Base-by-base conservation (phyloP, 2,113 vertebrate species). In the Ploceus nigricollis region DNA sequence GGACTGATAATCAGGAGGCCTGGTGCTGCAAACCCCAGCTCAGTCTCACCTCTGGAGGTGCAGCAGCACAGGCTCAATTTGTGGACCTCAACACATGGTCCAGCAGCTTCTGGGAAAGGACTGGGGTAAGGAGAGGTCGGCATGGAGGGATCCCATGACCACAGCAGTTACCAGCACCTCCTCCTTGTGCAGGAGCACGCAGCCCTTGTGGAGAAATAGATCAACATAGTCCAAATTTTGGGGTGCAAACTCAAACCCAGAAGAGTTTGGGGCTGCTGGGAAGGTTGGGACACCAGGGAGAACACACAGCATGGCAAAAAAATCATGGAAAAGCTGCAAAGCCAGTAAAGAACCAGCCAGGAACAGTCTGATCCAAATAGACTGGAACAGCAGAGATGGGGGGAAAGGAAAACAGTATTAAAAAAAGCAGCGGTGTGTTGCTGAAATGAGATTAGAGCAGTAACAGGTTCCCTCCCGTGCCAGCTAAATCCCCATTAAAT, bases 401-500 rank as follows among this genome's bases (percentile, higher is more conserved):
- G 64, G 77, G 13, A 9, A 31, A 75, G 47, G 37, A 76, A 95
- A 88, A 64, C 31, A 80, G 73, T 39, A 90, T 90, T 96, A 77
- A 87, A 96, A 97, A 90, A 70, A 65, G 71, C 66, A 93, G 71
- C 11, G 6, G 61, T 91, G 91, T 95, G 63, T 90, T 95, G 92
- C 93, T 96, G 81, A 95, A 96, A 97, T 77, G 86, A 97, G 94
- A 96, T 97, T 97, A 95, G 82, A 90, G 68, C 68, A 91, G 94
- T 82, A 97, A 96, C 94, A 97, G 95, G 96, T 95, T 93, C 76
- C 70, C 78, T 96, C 96, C 93, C 40, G 23, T 79, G 90, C 96
- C 95, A 97, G 91, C 94, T 95, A 97, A 97, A 86, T 83, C 90
- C 92, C 96, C 96, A 97, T 97, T 97, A 97, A 97, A 96, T 97